Base-by-base conservation (phyloP, 1,140 invertebrate genomes). In the Drosophila persimilis region DNA sequence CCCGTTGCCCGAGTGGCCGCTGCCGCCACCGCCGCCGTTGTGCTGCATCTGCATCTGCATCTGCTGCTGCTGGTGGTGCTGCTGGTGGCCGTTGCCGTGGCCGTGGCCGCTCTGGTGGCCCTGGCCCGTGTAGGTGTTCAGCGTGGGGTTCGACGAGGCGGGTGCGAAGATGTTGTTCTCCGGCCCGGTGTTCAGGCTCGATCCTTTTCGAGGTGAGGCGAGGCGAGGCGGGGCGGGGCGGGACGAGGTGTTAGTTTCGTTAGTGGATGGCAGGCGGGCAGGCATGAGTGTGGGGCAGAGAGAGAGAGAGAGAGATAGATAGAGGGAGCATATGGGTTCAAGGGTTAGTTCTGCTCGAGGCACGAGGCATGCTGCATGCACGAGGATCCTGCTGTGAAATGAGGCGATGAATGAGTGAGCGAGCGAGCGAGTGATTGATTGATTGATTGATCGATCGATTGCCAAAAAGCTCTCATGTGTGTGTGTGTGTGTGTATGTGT, bases 91-190 rank as follows among this genome's bases (percentile, higher is more conserved):
- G 15, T 69, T 67, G 22, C 39, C 39, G 35, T 46, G 57, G 15
- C 51, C 43, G 41, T 45, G 46, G 41, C 31, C 54, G 26, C 15
- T 11, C 6, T 79, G 76, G 7, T 81, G 77, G 73, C 54, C 70
- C 39, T 73, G 76, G 35, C 89, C 90, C 39, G 85, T 85, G 62
- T 81, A 84, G n/a, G 90, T 90, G 55, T 90, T 90, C 46, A 86
- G 80, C 60, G 90, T 85, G 65, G 90, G 90, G 67, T 91, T 90
- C 59, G 89, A 90, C 69, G 86, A 88, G 62, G 81, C 89, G 47
- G 89, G 78, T 74, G 91, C 79, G 54, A 90, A 88, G 43, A 91
- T 88, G 29, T 86, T 91, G 72, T 90, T 90, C 62, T 91, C 90
- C 1, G 90, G 90, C 35, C 90, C 90, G 35, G 89, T 90, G 57